phyloP scores from a whole-genome alignment of 2,888 invertebrate species.

The Leistus spinibarbis region DNA sequence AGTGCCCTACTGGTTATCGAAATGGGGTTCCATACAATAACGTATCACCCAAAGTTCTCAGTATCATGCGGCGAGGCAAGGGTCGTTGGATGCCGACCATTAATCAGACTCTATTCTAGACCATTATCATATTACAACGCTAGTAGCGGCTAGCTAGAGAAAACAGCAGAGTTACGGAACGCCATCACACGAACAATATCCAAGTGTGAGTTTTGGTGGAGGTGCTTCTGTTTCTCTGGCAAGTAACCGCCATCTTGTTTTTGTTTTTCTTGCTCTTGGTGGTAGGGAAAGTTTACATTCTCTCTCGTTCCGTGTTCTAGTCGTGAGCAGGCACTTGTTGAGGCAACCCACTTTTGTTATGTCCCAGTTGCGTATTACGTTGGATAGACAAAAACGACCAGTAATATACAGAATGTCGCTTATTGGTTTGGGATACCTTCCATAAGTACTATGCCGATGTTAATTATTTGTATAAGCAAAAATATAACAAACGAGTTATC shows the following conservation, averaged over 20 bases:
- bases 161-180: too few relatives aligned
- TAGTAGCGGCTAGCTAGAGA: too few relatives aligned
- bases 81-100: slow-evolving; percentile 16
- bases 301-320: background rate
- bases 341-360: background rate
- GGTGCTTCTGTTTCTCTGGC: background rate
- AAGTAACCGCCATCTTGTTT: background rate
- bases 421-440: background rate
- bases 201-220: background rate
- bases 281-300: background rate
- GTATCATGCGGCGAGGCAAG: background rate
- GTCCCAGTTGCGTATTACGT: background rate
- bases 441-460: too few relatives aligned
- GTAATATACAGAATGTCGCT: background rate
- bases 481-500: too few relatives aligned
- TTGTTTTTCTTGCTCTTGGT: background rate
- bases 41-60: background rate
- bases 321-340: background rate
- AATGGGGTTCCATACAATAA: background rate
- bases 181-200: background rate
- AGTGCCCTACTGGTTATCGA: background rate
- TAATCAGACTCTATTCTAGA: slow-evolving; percentile 17
- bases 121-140: slow-evolving; percentile 30
- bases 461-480: too few relatives aligned
- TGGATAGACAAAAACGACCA: background rate